Base-by-base conservation (phyloP, 2,113 vertebrate genomes). In the Nerophis lumbriciformis region DNA sequence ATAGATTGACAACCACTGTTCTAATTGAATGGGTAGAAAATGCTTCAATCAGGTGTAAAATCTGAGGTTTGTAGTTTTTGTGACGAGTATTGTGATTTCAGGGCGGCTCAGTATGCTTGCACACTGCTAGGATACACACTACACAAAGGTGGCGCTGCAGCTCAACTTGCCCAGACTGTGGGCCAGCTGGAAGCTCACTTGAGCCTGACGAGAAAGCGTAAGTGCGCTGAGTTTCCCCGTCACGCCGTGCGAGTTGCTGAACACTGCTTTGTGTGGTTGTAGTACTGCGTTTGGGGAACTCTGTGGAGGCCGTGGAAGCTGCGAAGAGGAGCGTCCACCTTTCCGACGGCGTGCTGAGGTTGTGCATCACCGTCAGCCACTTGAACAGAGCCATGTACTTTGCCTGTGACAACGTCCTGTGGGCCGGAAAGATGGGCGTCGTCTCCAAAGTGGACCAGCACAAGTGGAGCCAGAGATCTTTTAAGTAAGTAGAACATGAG, bases 251-350 rank as follows among this genome's bases (percentile, higher is more conserved):
- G 19, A 10, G 37, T 11, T 51, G 8, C 49, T 19, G 35, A 28
- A 28, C 28, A 2, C 10, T 61, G 44, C 0, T 28, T 8, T 59
- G n/a, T 38, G 14, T 15, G 49, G 19, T 47, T 49, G 2, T 79
- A 98, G 96, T 98, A 77, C 84, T 98, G 16, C 91, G 95, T 3
- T 66, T 98, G 65, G 96, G 95, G n/a, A 93, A 93, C 84, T 96
- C 94, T 0, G 92, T 92, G 0, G 94, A 98, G 48, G 92, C 95
- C 0, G 61, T 98, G 63, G 92, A 94, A 61, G 91, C 94, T 0
- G 95, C 95, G 1, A 94, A 98, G 64, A 87, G 94, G 7, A 88
- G 91, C 0, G 87, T 98, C 0, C 96, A 98, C 68, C 90, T 97
- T 0, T 95, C 95, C 0, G 96, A 98, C 75, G 75, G 90, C 1